A percentile compares a stretch with the other conserved stretches of the same genome.
phyloP scores from a whole-genome alignment of 2,888 invertebrate species.

The Meliscaeva auricollis region DNA sequence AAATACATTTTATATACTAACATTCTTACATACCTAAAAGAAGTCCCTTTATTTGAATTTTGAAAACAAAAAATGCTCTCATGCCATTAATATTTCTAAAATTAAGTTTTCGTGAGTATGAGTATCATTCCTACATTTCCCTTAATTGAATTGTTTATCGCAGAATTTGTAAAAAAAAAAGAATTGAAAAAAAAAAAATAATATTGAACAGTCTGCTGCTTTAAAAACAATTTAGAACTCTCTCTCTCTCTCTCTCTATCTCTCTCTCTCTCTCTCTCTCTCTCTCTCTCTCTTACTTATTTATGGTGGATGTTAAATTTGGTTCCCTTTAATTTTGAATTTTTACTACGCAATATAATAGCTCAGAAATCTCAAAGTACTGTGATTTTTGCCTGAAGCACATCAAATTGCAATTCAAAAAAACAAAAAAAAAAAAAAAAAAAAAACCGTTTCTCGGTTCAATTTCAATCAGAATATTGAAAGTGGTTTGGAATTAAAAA shows the following conservation, averaged over 20 bases:
- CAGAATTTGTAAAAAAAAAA: background rate
- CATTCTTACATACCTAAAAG: too few species aligned
- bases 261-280: background rate
- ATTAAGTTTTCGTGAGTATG: too few species aligned
- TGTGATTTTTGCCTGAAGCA: constrained; percentile 46
- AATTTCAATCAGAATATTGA: constrained; percentile 76
- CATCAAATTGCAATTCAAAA: constrained; percentile 30
- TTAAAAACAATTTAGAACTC: background rate
- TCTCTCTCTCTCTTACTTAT: too few species aligned
- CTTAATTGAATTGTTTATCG: background rate
- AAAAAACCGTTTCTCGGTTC: constrained; percentile 51
- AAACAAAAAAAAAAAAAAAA: too few species aligned
- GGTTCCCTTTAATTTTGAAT: constrained; percentile 22
- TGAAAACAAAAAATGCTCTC: too few species aligned
- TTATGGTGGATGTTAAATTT: background rate
- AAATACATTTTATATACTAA: too few species aligned
- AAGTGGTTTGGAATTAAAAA: constrained; percentile 45
- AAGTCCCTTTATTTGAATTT: too few species aligned
- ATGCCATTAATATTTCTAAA: too few species aligned
- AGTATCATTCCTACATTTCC: background rate
- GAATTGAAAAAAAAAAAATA: background rate
- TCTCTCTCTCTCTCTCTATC: background rate
- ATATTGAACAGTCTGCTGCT: background rate
- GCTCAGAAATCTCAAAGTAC: constrained; percentile 28
- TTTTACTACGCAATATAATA: constrained; percentile 50